Evolutionary conservation across 2,888 invertebrate species (phyloP), one percentile per base, ranked within the genome.

Genomic region (Hedya salicella): DNA sequence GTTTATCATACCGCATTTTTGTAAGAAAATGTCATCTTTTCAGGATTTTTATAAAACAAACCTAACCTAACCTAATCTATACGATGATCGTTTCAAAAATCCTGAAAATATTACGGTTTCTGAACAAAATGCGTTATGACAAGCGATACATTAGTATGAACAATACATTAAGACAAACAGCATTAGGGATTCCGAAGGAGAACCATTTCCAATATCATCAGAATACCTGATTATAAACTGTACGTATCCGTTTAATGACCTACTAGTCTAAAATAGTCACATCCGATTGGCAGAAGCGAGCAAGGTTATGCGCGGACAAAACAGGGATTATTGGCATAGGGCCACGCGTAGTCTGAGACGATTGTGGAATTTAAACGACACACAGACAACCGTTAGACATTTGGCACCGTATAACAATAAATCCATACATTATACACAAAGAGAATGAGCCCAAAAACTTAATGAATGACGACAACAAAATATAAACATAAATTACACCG

Each of bases 231-330:
- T 56, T 39, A 48, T 62, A 56, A 49, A 48, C 17, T 19, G 40
- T 46, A 19, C 71, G 70, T 76, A 73, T 76, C 73, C 84, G 88
- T 85, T 82, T 85, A 87, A 87, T 83, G 87, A 87, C 84, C 87
- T 82, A 86, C 78, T 86, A 82, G 84, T 85, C 85, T 77, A 81
- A 84, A 84, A 86, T 83, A 82, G 85, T 77, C 53, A 75, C 84
- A 81, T 82, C 80, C 84, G 81, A 86, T 83, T 82, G 83, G 81
- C 83, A 78, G 70, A 77, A 78, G 74, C 71, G 72, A 40, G 76
- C 85, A 86, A 86, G 86, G 83, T 83, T 83, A 77, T 68, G 80
- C 66, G 80, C 80, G 75, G 70, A 61, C 77, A 80, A 78, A 68
- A 81, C 69, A 60, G 68, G 80, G 78, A 73, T 79, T 74, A 81